Evolutionary conservation across 2,113 vertebrate genomes (phyloP), one percentile per base, ranked within the genome.

Genomic region (Alaudala cheleensis): DNA sequence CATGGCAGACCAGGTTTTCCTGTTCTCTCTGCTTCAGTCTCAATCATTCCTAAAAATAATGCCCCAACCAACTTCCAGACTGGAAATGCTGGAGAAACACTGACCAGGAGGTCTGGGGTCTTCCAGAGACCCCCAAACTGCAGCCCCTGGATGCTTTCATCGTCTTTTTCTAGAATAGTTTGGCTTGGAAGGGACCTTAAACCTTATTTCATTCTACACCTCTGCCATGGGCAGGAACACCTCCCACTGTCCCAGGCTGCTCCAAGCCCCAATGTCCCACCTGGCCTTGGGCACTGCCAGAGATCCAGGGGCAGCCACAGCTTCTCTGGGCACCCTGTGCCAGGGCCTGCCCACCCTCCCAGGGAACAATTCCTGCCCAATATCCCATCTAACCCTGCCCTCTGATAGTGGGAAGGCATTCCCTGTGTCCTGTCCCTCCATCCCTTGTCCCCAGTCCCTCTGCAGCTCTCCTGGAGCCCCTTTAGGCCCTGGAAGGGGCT

Each of bases 251-350:
- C 13, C 17, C 65, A 79, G 7, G 20, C 0, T 40, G 49, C 29
- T 71, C 65, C 49, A 14, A 87, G n/a, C 15, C 29, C 24, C 0
- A 0, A n/a, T n/a, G n/a, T 4, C 74, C 66, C 42, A 0, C 42
- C 34, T 50, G 57, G 21, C 25, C 42, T 64, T 56, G 66, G 57
- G 0, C 50, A 57, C 25, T 42, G 0, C 42, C 57, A 80, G 34
- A 42, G 66, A 57, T 57, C 47, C 81, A 83, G 76, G 31, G 20
- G 25, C 65, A 80, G 66, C 66, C 57, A 31, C 74, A 80, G 50
- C 42, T 80, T 0, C 57, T 42, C 34, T 56, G 42, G 40, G 42
- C 24, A 71, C 21, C n/a, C 57, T 71, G 65, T 40, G 57, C 74
- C 65, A 87, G 56, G 65, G 29, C 42, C 74, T 56, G 0, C 4